A percentile compares a stretch with the other conserved stretches of the same genome.
phyloP scores from a whole-genome alignment of 2,888 invertebrate species.

The Trissoscelio sp. region DNA sequence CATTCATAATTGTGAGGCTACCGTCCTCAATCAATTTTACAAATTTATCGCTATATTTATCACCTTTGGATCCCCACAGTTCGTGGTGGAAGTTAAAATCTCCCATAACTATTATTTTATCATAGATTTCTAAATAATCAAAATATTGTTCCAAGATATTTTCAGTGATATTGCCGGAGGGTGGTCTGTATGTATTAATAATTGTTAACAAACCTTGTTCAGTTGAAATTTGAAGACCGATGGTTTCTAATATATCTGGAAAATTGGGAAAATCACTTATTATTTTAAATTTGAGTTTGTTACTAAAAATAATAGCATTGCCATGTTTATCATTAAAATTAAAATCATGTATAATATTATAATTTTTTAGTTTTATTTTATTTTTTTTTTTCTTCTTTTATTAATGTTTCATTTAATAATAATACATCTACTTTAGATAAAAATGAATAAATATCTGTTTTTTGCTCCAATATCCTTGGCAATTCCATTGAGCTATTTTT shows the following conservation, averaged over 20 bases:
- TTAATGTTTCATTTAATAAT: conserved; percentile 23
- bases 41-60: background rate
- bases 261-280: conserved; percentile 11
- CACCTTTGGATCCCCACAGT: background rate
- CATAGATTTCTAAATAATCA: background rate
- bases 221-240: conserved; percentile 21
- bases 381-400: no score
- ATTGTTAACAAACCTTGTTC: background rate
- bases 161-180: background rate
- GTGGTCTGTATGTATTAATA: conserved; percentile 26
- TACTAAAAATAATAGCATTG: conserved; percentile 28
- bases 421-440: no score
- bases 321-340: background rate
- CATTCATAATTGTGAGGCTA: background rate
- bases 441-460: no score
- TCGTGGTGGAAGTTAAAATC: conserved; percentile 26
- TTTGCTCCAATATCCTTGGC: no score
- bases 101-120: conserved; percentile 13
- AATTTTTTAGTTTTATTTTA: conserved; percentile 24
- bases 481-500: no score
- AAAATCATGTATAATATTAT: background rate
- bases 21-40: background rate
- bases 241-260: conserved; percentile 4
- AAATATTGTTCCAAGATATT: conserved; percentile 7
- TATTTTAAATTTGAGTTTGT: conserved; percentile 25